A percentile compares a stretch with the other conserved stretches of the same genome.
These are phyloP conservation scores for Lochmaea crataegi DNA, from an alignment of 2,888 invertebrate genomes.

Conservation along the genomic window DNA sequence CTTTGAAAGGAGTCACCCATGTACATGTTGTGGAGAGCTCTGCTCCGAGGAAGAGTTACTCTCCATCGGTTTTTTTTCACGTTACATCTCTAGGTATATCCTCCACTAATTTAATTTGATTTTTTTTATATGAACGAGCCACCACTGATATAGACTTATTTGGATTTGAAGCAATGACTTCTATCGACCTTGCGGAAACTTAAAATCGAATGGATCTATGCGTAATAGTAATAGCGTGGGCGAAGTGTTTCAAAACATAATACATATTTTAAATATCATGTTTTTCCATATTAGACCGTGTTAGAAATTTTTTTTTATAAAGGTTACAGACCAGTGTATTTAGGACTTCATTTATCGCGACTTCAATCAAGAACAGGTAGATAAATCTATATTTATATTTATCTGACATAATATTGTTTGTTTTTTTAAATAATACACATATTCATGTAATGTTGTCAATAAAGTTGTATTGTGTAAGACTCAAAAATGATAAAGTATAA, in stretches of 20 bases:
- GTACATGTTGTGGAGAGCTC: too few relatives aligned
- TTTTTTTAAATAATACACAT: background rate
- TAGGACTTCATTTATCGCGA: background rate
- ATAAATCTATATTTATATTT: background rate
- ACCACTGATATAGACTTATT: background rate
- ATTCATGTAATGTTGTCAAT: background rate
- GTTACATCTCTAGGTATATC: too few relatives aligned
- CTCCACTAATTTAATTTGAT: background rate
- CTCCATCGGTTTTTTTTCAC: too few relatives aligned
- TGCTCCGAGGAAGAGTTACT: too few relatives aligned
- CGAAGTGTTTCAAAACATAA: background rate
- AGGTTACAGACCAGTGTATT: background rate
- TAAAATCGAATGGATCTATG: background rate
- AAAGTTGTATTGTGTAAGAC: too few relatives aligned
- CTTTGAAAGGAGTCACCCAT: too few relatives aligned
- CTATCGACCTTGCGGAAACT: slow-evolving; percentile 6
- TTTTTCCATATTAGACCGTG: background rate
- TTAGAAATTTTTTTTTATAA: background rate
- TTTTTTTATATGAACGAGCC: background rate
- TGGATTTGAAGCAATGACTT: slow-evolving; percentile 12
- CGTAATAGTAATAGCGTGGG: background rate
- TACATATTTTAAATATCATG: background rate
- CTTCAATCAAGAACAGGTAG: background rate
- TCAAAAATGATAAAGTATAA: too few relatives aligned
- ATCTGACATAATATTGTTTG: background rate